Evolutionary conservation across 1,140 invertebrate genomes (phyloP), one percentile per base, ranked within the genome.

Genomic region (Laupala kohalensis): DNA sequence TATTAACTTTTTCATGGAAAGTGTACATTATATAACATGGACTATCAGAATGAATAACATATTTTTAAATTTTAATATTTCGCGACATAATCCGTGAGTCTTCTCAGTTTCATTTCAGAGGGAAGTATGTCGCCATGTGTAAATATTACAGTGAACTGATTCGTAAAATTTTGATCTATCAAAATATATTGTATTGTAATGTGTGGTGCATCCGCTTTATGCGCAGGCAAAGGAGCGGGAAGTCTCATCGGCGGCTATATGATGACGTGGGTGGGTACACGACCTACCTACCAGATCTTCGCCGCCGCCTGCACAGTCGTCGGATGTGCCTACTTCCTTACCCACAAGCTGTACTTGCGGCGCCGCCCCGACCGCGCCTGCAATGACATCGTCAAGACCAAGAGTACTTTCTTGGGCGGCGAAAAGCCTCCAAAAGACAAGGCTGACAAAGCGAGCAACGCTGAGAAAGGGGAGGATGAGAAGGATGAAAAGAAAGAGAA

Each of bases 191-290:
- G n/a, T n/a, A n/a, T n/a, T n/a, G n/a, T n/a, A n/a, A n/a, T n/a
- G n/a, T n/a, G n/a, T n/a, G n/a, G n/a, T 5, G 29, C 25, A 3
- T 4, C 37, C 37, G 37, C 4, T 4, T 19, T 0, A 2, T 65
- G 13, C 74, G 30, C 78, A 92, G 91, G 91, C 63, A 90, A 90
- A 78, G 90, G 90, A 23, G 82, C 87, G 6, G 91, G 91, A 64
- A 91, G 90, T 79, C 80, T 93, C 27, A 84, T 90, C 53, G 92
- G 91, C 4, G 92, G 91, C 2, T 90, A 88, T 75, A 77, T 92
- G 24, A 92, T 92, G 83, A 90, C 90, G 76, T 83, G 82, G 19
- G 85, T 90, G 74, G 90, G 90, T 9, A 89, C 89, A 2, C 81
- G 91, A 64, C 80, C 84, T 0, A 92, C 91, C 0, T 92, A 91